Base-by-base conservation (phyloP, 2,797 vertebrate genomes). In the Odontamblyopus rebecca region DNA sequence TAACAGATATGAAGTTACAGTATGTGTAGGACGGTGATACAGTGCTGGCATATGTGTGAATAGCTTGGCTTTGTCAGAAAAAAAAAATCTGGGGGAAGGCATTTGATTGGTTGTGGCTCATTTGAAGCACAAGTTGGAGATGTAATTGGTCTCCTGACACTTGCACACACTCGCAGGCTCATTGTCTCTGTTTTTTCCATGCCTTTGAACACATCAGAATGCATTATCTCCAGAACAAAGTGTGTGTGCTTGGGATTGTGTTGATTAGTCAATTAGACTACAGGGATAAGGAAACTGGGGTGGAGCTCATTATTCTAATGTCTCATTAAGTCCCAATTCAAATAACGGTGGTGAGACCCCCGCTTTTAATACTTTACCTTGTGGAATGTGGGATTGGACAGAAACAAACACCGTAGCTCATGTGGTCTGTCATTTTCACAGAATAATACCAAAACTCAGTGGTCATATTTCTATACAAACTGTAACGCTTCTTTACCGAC, bases 71-170 rank as follows among this genome's bases (percentile, higher is more conserved):
- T 67, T 66, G 71, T 70, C 78, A 80, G 76, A 65, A 71, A 83
- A 79, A 78, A 69, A 41, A 66, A 86, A 83, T 84, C 78, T 29
- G 69, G 78, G 78, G 74, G 81, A 83, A 83, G 81, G 68, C 78
- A 78, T 74, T 65, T 75, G 71, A 82, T 86, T 88, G 67, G 68
- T 63, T 80, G 80, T 80, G 79, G 74, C 80, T 89, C 86, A 84
- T 88, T 89, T 89, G 81, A 85, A 87, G 88, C 73, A 78, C 74
- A 86, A 82, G 80, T 86, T 79, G 70, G 82, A 82, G 77, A 82
- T 77, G 77, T 91, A 91, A 90, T 88, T 91, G 87, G 86, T 90
- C 88, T 89, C 91, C 80, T 84, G 89, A 86, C 85, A 86, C 73
- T 79, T 74, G 76, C 74, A 64, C 68, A 69, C 67, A 70, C 64